Conservation (phyloP, 2,113 vertebrate genomes). For the Esox niger region DNA sequence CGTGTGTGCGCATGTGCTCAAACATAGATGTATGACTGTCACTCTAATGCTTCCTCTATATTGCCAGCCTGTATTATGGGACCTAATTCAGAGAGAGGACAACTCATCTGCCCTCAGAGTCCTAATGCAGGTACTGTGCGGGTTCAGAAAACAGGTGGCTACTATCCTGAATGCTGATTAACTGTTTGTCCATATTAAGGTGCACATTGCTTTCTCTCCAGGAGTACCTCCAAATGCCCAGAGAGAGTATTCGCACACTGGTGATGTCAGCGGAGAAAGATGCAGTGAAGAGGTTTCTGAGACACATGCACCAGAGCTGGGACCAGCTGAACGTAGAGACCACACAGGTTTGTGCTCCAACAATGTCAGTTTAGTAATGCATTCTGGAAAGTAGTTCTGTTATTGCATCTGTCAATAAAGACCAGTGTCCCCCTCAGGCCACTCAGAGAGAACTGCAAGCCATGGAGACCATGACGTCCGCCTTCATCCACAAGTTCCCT, state of each 20-base stretch:
- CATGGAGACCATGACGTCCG: slow-evolving; percentile 81
- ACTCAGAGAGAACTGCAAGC: slow-evolving; percentile 76
- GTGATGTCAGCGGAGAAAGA: slow-evolving; percentile 82
- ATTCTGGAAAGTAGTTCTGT: neutral
- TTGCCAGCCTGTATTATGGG: slow-evolving; percentile 80
- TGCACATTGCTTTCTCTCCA: slow-evolving; percentile 38
- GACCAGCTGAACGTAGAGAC: slow-evolving; percentile 76
- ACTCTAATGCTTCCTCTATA: slow-evolving; percentile 27
- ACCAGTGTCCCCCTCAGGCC: slow-evolving; percentile 59
- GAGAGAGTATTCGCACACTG: slow-evolving; percentile 78
- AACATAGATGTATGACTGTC: neutral
- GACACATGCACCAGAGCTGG: slow-evolving; percentile 82
- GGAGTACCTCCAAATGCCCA: slow-evolving; percentile 84
- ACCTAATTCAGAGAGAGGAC: slow-evolving; percentile 80
- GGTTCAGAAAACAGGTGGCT: no score
- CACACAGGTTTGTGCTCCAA: slow-evolving; percentile 57
- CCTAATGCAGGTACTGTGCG: slow-evolving; percentile 76
- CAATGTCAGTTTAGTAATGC: neutral
- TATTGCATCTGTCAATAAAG: slow-evolving; percentile 16
- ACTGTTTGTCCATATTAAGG: neutral
- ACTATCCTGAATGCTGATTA: no score
- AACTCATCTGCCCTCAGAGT: slow-evolving; percentile 76
- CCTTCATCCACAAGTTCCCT: slow-evolving; percentile 82
- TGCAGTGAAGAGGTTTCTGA: slow-evolving; percentile 78
- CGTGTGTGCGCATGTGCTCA: neutral